Conservation (phyloP, 2,797 vertebrate species). For the Acanthopagrus latus region DNA sequence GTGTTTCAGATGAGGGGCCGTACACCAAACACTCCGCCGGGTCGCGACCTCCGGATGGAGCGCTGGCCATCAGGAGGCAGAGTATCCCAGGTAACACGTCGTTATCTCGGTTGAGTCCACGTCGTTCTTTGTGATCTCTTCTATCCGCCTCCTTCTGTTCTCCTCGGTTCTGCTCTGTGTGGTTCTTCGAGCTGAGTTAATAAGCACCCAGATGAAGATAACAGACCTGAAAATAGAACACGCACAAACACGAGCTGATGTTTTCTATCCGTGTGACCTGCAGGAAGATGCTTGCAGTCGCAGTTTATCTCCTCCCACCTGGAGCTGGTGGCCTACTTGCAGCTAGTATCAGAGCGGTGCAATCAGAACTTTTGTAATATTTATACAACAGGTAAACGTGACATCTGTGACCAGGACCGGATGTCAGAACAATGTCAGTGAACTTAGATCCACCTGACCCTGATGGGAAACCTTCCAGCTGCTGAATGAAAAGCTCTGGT, state of each 20-base stretch:
- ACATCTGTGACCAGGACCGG: neutral
- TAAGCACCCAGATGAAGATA: constrained; percentile 10
- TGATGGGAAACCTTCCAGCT: neutral
- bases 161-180: neutral
- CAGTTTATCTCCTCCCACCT: constrained; percentile 57
- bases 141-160: too few relatives aligned
- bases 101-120: rapidly evolving
- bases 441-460: neutral
- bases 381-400: neutral
- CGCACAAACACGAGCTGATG: constrained; percentile 29
- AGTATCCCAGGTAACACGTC: constrained; percentile 94
- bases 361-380: neutral
- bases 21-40: constrained; percentile 96
- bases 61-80: constrained; percentile 97
- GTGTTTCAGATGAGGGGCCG: constrained; percentile 97
- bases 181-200: constrained; percentile 25
- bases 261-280: constrained; percentile 34
- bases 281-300: constrained; percentile 40
- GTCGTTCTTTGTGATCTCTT: neutral
- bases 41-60: constrained; percentile 93
- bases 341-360: neutral
- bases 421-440: neutral
- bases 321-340: constrained; percentile 58
- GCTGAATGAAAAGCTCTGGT: too few relatives aligned
- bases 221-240: constrained; percentile 45